phyloP scores from a whole-genome alignment of 2,797 vertebrate species.

The Prionace glauca region DNA sequence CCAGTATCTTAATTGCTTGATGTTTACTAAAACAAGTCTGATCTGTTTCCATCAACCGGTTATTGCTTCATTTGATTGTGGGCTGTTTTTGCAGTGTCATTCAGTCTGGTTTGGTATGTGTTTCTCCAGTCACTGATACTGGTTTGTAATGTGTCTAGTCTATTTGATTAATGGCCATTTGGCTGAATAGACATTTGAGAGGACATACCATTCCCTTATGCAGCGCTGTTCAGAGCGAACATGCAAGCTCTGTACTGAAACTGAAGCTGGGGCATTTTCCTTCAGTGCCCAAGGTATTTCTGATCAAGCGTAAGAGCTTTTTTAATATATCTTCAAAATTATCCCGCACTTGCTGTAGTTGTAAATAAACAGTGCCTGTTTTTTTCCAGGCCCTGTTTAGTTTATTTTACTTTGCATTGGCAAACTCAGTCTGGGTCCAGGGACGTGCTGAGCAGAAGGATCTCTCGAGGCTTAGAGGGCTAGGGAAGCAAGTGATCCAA shows the following conservation, averaged over 20 bases:
- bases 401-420: background rate
- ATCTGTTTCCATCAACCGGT: background rate
- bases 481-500: background rate
- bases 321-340: background rate
- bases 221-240: background rate
- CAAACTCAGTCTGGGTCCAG: background rate
- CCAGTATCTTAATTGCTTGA: background rate
- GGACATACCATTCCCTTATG: background rate
- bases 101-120: background rate
- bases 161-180: background rate
- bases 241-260: background rate
- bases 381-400: background rate
- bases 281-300: background rate
- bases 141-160: background rate
- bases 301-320: background rate
- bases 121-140: background rate
- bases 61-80: background rate
- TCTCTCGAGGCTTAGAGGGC: background rate
- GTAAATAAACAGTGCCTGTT: background rate
- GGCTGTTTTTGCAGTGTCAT: background rate
- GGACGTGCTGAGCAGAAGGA: background rate
- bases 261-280: background rate
- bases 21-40: background rate
- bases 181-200: background rate
- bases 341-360: background rate